Base-by-base conservation (phyloP, 1,140 invertebrate genomes). In the Platorchestia sp. region DNA sequence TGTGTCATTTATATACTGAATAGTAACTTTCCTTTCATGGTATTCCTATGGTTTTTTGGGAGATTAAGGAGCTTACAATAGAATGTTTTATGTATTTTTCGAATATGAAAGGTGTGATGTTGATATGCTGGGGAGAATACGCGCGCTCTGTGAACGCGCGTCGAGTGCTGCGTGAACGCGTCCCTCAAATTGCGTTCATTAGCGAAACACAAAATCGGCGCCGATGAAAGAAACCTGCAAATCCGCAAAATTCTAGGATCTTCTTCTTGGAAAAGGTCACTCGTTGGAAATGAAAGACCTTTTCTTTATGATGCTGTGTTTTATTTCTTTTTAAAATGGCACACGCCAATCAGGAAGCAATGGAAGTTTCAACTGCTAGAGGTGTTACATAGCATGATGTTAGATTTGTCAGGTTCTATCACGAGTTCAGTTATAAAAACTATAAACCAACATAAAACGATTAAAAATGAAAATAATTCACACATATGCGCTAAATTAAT, bases 181-280 rank as follows among this genome's bases (percentile, higher is more conserved):
- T 7, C 45, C 91, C 43, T 93, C 43, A 93, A 93, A 93, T 93
- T 93, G 44, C 91, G 45, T 93, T 93, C 91, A 93, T 93, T 93
- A 93, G 91, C 43, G 45, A 93, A 93, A 93, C 43, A 93, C 91
- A 93, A 93, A 93, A 93, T 93, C 45, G 43, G 91, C 91, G 43
- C 36, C 45, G 91, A 93, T 93, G 44, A 93, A 93, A 93, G 45
- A 93, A 93, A 93, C 40, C 44, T 1, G 41, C 27, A 36, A 89
- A 89, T 89, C 27, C 41, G 43, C n/a, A 41, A 44, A 89, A 42
- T 89, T 44, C 86, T 89, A 19, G n/a, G 41, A 36, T 42, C 87
- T 44, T 44, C 41, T 89, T 89, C 87, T 3, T 14, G 14, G 43
- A 89, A 89, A 89, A 89, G 43, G 43, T 44, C 14, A 89, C 87